These are phyloP conservation scores for Drosophila tripunctata DNA, from an alignment of 2,888 invertebrate species.

Conservation along the genomic window DNA sequence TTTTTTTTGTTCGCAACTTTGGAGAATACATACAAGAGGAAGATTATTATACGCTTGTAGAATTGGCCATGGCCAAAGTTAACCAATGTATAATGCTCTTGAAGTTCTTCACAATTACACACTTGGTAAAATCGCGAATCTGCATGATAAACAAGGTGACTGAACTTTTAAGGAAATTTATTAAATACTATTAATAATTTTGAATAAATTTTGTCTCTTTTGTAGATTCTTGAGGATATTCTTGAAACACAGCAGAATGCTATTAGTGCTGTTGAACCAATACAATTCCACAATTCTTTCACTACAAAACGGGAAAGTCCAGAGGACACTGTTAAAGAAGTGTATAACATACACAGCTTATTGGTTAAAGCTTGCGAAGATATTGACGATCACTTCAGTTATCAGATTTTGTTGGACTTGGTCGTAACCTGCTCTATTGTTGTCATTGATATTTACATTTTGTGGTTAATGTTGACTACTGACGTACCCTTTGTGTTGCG, in stretches of 20 bases:
- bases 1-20: neutral
- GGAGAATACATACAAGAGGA: neutral
- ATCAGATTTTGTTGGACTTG: conserved; percentile 81
- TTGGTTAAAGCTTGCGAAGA: conserved; percentile 81
- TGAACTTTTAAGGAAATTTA: neutral
- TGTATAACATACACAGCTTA: conserved; percentile 81
- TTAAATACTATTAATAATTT: no score
- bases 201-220: no score
- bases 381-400: conserved; percentile 82
- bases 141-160: neutral
- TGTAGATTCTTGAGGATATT: conserved; percentile 28
- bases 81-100: neutral
- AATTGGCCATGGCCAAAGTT: neutral
- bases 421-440: conserved; percentile 61
- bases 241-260: conserved; percentile 22
- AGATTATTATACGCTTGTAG: neutral
- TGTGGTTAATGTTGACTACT: neutral
- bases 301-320: conserved; percentile 22
- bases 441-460: neutral
- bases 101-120: neutral
- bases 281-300: neutral
- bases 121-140: neutral
- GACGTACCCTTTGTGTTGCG: neutral
- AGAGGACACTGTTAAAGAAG: conserved; percentile 77
- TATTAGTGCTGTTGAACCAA: no score